Percentiles rank a stretch among this genome's conserved stretches.
Conservation (phyloP, 2,113 vertebrate species). For the Thamnaconus septentrionalis region DNA sequence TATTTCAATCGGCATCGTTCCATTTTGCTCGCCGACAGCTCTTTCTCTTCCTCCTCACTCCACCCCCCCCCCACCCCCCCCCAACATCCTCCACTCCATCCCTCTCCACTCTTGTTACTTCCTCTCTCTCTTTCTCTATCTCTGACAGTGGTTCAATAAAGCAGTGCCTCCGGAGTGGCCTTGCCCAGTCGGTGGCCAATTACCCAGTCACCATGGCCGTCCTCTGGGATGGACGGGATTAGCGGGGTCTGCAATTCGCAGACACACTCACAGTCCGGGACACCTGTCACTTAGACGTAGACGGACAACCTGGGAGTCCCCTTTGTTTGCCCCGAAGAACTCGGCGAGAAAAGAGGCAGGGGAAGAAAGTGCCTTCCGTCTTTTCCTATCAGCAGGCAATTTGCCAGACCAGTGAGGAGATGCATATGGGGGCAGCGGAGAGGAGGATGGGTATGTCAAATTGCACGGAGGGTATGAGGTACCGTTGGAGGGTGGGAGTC, state of each 20-base stretch:
- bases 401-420: constrained; percentile 18
- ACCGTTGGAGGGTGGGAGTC: no score
- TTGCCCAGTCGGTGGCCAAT: constrained; percentile 73
- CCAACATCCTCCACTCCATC: background rate
- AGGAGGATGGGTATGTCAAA: no score
- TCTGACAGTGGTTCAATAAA: constrained; percentile 66
- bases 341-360: no score
- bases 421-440: no score
- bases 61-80: background rate
- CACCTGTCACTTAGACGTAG: constrained; percentile 58
- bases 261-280: constrained; percentile 20
- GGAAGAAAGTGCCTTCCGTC: no score
- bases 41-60: constrained; percentile 21
- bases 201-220: constrained; percentile 68
- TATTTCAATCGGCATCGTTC: constrained; percentile 7
- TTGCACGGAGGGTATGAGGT: no score
- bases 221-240: constrained; percentile 66
- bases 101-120: constrained; percentile 40
- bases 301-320: constrained; percentile 53
- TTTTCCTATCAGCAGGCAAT: constrained; percentile 52
- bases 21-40: constrained; percentile 2
- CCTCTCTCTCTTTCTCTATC: constrained; percentile 22
- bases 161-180: constrained; percentile 61
- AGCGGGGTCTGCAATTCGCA: constrained; percentile 59
- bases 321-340: constrained; percentile 28